Conservation (phyloP, 2,888 invertebrate species). For the Agriopis leucophaearia region DNA sequence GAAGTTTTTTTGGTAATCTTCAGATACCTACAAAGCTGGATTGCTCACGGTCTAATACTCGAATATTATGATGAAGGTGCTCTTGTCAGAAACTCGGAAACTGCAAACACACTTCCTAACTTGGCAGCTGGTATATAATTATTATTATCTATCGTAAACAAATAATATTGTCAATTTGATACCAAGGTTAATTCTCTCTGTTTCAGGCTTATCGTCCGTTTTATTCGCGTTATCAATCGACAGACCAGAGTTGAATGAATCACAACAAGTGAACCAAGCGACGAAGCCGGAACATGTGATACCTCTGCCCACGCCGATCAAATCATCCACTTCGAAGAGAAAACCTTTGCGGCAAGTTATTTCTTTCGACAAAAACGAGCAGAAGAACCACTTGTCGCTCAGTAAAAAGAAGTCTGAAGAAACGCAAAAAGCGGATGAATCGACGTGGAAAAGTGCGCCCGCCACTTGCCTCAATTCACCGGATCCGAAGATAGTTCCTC, state of each 20-base stretch:
- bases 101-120: slow-evolving; percentile 91
- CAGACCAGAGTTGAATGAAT: slow-evolving; percentile 92
- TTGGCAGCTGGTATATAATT: slow-evolving; percentile 91
- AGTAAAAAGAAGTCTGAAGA: slow-evolving; percentile 56
- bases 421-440: slow-evolving; percentile 55
- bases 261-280: slow-evolving; percentile 78
- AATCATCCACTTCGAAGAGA: slow-evolving; percentile 72
- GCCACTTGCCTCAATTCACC: slow-evolving; percentile 88
- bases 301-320: slow-evolving; percentile 88
- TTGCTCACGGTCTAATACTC: slow-evolving; percentile 88
- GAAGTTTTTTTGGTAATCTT: background rate
- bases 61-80: slow-evolving; percentile 95
- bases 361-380: slow-evolving; percentile 80
- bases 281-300: slow-evolving; percentile 89
- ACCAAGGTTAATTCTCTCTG: slow-evolving; percentile 41
- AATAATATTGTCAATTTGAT: slow-evolving; percentile 21
- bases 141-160: slow-evolving; percentile 43
- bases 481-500: slow-evolving; percentile 68
- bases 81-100: slow-evolving; percentile 92
- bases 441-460: slow-evolving; percentile 86
- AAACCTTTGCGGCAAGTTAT: slow-evolving; percentile 81
- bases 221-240: slow-evolving; percentile 97
- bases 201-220: slow-evolving; percentile 93
- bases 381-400: slow-evolving; percentile 50
- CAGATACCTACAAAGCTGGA: slow-evolving; percentile 91